These are phyloP conservation scores for Druceiella hillmani DNA, from an alignment of 2,888 invertebrate genomes.

Conservation along the genomic window DNA sequence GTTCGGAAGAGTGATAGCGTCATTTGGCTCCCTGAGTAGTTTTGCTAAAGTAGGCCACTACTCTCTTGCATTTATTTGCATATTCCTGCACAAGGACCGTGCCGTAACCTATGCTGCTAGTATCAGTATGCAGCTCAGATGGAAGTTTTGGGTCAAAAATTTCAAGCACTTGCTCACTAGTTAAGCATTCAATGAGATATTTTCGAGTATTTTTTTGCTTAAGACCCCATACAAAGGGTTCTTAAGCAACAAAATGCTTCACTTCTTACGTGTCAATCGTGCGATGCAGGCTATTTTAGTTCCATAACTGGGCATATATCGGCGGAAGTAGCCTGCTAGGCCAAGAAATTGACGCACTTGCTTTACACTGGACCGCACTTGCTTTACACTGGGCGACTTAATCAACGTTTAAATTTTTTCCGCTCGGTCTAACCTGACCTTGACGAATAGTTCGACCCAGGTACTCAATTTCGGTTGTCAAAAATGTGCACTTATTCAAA, in stretches of 20 bases:
- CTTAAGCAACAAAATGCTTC: no score
- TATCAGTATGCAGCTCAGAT: slow-evolving; percentile 27
- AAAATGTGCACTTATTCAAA: no score
- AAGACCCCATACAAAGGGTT: slow-evolving; percentile 2
- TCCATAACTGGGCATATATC: slow-evolving; percentile 2
- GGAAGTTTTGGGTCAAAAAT: slow-evolving; percentile 22
- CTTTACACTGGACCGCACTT: slow-evolving; percentile 8
- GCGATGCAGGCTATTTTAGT: background rate
- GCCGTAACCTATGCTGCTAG: slow-evolving; percentile 24
- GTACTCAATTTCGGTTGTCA: no score
- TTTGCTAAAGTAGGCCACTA: slow-evolving; percentile 23
- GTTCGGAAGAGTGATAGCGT: no score
- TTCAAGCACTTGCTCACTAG: slow-evolving; percentile 24
- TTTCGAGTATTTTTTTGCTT: slow-evolving; percentile 5
- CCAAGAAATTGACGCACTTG: slow-evolving; percentile 9
- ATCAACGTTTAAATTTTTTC: slow-evolving; percentile 16
- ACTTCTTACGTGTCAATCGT: background rate
- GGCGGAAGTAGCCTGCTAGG: slow-evolving; percentile 7
- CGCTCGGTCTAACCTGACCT: slow-evolving; percentile 20
- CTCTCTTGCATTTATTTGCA: slow-evolving; percentile 4
- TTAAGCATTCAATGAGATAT: slow-evolving; percentile 9
- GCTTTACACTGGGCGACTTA: no score
- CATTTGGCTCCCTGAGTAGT: no score
- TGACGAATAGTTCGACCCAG: no score
- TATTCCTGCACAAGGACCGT: slow-evolving; percentile 27